phyloP scores from a whole-genome alignment of 2,888 invertebrate species.

The Drosophila prolongata region DNA sequence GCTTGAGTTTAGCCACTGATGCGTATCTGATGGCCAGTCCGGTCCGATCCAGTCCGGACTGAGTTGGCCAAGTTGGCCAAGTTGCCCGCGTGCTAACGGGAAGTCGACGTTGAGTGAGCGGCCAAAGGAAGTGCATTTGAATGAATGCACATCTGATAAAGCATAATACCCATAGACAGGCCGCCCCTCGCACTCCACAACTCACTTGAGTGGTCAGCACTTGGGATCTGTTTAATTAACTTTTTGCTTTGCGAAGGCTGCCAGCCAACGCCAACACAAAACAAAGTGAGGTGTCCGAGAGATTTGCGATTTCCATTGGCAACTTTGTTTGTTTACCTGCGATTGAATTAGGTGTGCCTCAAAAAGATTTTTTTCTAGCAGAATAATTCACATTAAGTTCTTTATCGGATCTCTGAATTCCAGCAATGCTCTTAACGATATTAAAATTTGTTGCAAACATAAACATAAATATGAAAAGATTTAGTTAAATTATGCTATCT shows the following conservation, averaged over 20 bases:
- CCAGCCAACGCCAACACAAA: slow-evolving; percentile 33
- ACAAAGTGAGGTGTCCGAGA: slow-evolving; percentile 10
- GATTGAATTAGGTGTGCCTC: slow-evolving; percentile 10
- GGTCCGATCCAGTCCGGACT: slow-evolving; percentile 11
- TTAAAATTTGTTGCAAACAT: too few relatives aligned
- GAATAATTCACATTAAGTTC: background rate
- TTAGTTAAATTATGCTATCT: too few relatives aligned
- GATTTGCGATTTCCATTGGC: slow-evolving; percentile 8
- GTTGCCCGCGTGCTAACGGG: slow-evolving; percentile 60
- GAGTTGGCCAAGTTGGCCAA: slow-evolving; percentile 1
- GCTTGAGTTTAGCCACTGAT: slow-evolving; percentile 63
- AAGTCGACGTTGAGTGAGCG: slow-evolving; percentile 73
- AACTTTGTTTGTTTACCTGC: slow-evolving; percentile 23
- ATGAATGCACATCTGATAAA: slow-evolving; percentile 79
- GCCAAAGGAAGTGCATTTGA: slow-evolving; percentile 77
- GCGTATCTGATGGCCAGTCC: slow-evolving; percentile 60
- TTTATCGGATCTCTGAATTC: too few relatives aligned
- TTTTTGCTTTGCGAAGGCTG: slow-evolving; percentile 54
- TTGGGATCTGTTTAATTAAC: slow-evolving; percentile 45
- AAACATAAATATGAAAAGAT: too few relatives aligned
- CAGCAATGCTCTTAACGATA: too few relatives aligned
- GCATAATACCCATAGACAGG: slow-evolving; percentile 67
- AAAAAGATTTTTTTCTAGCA: background rate
- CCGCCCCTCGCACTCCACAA: slow-evolving; percentile 20
- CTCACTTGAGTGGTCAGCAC: slow-evolving; percentile 45